Base-by-base conservation (phyloP, 2,113 vertebrate species). In the Diadophis punctatus region DNA sequence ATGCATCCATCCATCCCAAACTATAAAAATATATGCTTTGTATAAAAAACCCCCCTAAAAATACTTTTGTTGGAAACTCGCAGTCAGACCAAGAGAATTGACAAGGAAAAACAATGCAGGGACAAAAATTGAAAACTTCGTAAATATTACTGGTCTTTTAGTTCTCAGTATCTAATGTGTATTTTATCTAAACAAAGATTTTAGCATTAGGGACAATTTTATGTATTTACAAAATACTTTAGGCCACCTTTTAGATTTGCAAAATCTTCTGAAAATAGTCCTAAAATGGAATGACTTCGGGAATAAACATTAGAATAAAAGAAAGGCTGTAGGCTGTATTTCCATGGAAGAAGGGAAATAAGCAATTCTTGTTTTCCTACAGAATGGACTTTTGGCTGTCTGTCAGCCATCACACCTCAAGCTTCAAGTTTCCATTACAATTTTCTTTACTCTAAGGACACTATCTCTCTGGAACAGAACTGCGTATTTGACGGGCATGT, bases 391-490 rank as follows among this genome's bases (percentile, higher is more conserved):
- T 92, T 89, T 55, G 93, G 14, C 23, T 90, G 92, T 88, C 58
- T 96, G 93, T 94, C 91, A 94, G n/a, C 92, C 48, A 86, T 27
- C 84, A 56, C 27, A 87, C 1, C 27, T 93, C 85, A 22, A 92
- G 18, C 30, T 60, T 95, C 90, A 55, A 68, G 87, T 18, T 87
- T 93, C 52, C 3, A 39, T 7, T 93, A 0, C 86, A 55, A 48
- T 90, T 96, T 60, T 55, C 90, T 92, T 91, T 91, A 94, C 91
- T 93, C 49, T 95, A 16, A 90, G 90, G 94, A 89, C 48, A 95
- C 23, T 16, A 91, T 93, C 0, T 1, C 52, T 93, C 86, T 94
- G 52, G 23, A 95, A 93, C 46, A 94, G 34, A 96, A 94, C 68
- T 12, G 49, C 1, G 8, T 91, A 95, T 95, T 93, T 95, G 95